phyloP scores from a whole-genome alignment of 2,113 vertebrate genomes.

The Hypanus sabinus region DNA sequence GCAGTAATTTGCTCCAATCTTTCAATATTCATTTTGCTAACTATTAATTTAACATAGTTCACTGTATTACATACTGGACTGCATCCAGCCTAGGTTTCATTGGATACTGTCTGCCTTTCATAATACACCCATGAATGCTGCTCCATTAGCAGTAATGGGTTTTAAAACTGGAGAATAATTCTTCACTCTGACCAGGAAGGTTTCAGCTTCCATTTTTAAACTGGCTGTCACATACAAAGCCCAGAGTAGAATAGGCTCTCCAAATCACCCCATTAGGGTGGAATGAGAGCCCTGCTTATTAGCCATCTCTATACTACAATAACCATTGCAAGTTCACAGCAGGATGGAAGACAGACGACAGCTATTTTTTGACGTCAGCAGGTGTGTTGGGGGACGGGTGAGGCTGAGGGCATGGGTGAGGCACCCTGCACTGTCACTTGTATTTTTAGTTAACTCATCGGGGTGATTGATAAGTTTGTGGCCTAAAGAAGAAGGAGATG shows the following conservation, averaged over 20 bases:
- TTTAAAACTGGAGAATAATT: not conserved
- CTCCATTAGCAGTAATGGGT: not conserved
- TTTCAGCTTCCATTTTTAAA: conserved; percentile 1
- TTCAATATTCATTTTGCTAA: not conserved
- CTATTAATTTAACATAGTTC: not conserved
- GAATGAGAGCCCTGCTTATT: not conserved
- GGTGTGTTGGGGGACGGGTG: not conserved
- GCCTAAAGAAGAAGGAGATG: too few relatives aligned
- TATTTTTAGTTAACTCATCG: too few relatives aligned
- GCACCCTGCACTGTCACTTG: not conserved
- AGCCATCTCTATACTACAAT: not conserved
- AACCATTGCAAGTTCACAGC: not conserved
- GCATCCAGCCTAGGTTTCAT: not conserved
- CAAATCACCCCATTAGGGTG: not conserved
- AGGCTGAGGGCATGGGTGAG: not conserved
- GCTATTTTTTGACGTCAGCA: not conserved
- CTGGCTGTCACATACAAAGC: not conserved
- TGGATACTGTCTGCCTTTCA: not conserved
- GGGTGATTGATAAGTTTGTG: too few relatives aligned
- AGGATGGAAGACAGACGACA: not conserved
- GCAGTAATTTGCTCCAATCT: conserved; percentile 16
- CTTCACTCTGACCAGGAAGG: not conserved
- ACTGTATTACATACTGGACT: not conserved
- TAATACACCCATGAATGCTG: not conserved
- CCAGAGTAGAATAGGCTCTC: not conserved